A percentile compares a stretch with the other conserved stretches of the same genome.
These are phyloP conservation scores for Molossus molossus DNA, from an alignment of 2,797 vertebrate genomes.

Conservation along the genomic window DNA sequence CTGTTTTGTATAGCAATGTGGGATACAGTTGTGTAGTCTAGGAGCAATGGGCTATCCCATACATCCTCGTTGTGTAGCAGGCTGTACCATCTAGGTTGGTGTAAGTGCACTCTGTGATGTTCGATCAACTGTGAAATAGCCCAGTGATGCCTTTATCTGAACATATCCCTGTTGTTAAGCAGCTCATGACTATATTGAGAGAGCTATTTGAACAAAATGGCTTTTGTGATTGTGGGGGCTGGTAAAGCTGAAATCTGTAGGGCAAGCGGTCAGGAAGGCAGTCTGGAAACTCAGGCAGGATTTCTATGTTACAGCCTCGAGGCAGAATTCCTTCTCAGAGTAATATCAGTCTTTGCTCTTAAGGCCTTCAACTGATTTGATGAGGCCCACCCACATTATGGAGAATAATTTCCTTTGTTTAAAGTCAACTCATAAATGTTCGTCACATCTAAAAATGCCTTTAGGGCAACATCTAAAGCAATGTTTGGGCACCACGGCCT, in stretches of 20 bases:
- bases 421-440: neutral
- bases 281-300: neutral
- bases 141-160: neutral
- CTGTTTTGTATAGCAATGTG: neutral
- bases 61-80: neutral
- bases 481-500: neutral
- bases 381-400: neutral
- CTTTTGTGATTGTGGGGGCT: neutral
- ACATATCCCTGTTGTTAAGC: neutral
- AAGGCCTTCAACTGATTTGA: neutral
- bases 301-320: neutral
- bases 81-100: neutral
- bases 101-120: neutral
- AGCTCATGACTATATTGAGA: neutral
- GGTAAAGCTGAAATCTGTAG: neutral
- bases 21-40: neutral
- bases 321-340: neutral
- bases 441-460: conserved; percentile 12
- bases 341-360: neutral
- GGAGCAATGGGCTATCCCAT: neutral
- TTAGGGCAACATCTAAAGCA: neutral
- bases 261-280: neutral
- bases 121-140: neutral
- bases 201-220: conserved; percentile 5
- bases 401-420: conserved; percentile 22